These are phyloP conservation scores for Mus spretus DNA, from an alignment of 2,797 vertebrate species.

Conservation along the genomic window DNA sequence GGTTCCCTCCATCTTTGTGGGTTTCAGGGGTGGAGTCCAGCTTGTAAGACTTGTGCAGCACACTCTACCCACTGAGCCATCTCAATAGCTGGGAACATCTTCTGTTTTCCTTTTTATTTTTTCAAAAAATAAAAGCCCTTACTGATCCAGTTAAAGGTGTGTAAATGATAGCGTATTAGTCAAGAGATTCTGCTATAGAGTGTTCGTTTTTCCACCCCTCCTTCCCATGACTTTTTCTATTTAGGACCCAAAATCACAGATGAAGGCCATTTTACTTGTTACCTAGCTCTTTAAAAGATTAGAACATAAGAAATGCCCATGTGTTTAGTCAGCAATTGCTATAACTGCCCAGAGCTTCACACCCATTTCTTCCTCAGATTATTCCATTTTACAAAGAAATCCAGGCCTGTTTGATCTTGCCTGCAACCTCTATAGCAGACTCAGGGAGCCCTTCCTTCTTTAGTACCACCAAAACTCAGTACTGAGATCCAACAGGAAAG, in stretches of 20 bases:
- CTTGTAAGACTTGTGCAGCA: not conserved
- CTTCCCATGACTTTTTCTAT: not conserved
- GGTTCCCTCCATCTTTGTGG: not conserved
- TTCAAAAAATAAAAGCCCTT: not conserved
- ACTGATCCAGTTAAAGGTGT: not conserved
- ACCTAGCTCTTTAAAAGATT: not conserved
- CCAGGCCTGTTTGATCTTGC: not conserved
- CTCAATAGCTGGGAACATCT: not conserved
- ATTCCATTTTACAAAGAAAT: not conserved
- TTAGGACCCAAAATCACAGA: not conserved
- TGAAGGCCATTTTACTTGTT: not conserved
- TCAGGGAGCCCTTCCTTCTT: not conserved
- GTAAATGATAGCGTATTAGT: not conserved
- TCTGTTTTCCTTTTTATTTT: not conserved
- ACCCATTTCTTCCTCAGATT: not conserved
- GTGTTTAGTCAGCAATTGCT: not conserved
- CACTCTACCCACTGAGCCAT: not conserved
- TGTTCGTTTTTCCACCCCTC: not conserved
- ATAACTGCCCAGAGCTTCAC: not conserved
- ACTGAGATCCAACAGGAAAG: not conserved
- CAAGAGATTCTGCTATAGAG: not conserved
- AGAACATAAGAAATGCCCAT: not conserved
- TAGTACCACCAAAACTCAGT: too few species aligned
- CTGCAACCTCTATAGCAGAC: not conserved
- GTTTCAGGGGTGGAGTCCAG: not conserved